Evolutionary conservation across 2,113 vertebrate species (phyloP).

Genomic region (Cyphomyrus discorhynchus): DNA sequence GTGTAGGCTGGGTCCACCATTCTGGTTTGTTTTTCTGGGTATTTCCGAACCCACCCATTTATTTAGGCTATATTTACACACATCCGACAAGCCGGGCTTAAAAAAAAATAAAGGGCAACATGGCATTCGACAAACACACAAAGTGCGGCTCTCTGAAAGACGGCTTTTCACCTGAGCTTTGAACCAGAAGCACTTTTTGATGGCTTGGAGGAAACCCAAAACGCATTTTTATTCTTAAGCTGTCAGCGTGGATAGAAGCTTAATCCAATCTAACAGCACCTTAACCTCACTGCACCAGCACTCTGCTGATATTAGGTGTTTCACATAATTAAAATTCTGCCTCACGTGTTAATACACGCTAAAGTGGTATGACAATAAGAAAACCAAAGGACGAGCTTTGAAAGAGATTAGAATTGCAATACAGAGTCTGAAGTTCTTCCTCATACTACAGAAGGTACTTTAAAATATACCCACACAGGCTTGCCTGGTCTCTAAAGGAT

Average conservation of each 20-base stretch:
- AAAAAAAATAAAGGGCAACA: conserved; percentile 51
- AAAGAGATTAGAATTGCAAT: not conserved
- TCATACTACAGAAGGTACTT: not conserved
- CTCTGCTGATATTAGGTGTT: not conserved
- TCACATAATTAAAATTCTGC: not conserved
- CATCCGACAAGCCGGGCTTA: conserved; percentile 73
- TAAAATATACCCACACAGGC: not conserved
- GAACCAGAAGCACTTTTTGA: not conserved
- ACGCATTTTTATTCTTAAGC: not conserved
- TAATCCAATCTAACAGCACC: not conserved
- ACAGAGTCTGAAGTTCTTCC: not conserved
- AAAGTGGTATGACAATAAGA: not conserved
- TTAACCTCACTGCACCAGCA: not conserved
- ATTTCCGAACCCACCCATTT: conserved; percentile 75
- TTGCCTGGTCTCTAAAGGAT: not conserved
- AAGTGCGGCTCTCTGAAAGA: not conserved
- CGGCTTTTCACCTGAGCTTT: not conserved
- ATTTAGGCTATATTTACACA: conserved; percentile 90
- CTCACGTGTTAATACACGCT: not conserved
- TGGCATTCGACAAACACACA: not conserved
- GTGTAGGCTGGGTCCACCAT: conserved; percentile 62
- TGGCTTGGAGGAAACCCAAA: conserved; percentile 45
- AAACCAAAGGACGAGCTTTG: not conserved
- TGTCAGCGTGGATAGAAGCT: not conserved
- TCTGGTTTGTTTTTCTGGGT: conserved; percentile 75